phyloP scores from a whole-genome alignment of 2,888 invertebrate species.

The Cerceris ruficornis region DNA sequence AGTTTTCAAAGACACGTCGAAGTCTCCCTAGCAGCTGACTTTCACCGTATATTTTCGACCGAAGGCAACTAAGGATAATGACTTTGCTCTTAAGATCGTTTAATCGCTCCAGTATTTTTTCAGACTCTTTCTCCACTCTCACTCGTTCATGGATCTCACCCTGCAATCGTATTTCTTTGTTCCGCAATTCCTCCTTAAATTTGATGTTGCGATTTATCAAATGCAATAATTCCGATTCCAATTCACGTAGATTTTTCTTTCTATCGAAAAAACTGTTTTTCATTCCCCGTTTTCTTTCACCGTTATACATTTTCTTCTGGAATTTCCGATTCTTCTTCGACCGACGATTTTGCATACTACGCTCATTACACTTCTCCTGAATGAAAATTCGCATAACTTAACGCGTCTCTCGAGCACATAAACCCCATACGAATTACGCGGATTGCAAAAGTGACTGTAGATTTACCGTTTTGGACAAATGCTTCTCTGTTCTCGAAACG shows the following conservation, averaged over 20 bases:
- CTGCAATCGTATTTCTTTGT: conserved; percentile 41
- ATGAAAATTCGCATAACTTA: background rate
- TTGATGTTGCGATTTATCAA: conserved; percentile 52
- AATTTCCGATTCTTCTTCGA: conserved; percentile 2
- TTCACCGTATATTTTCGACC: conserved; percentile 35
- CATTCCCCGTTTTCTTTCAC: background rate
- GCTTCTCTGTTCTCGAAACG: background rate
- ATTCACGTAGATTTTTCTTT: conserved; percentile 3
- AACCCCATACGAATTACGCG: too few relatives aligned
- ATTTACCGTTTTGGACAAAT: background rate
- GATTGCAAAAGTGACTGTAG: too few relatives aligned
- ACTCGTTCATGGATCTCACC: conserved; percentile 51
- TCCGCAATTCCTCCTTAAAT: conserved; percentile 48
- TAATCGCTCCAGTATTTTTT: conserved; percentile 50
- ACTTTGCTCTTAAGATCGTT: conserved; percentile 53
- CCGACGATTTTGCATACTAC: background rate
- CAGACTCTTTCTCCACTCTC: conserved; percentile 57
- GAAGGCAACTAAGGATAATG: conserved; percentile 35
- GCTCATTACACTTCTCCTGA: background rate
- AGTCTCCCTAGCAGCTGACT: conserved; percentile 52
- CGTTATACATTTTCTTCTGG: background rate
- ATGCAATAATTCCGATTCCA: conserved; percentile 31
- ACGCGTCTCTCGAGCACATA: too few relatives aligned
- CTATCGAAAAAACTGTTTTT: background rate
- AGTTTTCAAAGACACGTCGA: conserved; percentile 49